Evolutionary conservation across 2,888 invertebrate species (phyloP), one percentile per base, ranked within the genome.

Genomic region (Apamea monoglypha): DNA sequence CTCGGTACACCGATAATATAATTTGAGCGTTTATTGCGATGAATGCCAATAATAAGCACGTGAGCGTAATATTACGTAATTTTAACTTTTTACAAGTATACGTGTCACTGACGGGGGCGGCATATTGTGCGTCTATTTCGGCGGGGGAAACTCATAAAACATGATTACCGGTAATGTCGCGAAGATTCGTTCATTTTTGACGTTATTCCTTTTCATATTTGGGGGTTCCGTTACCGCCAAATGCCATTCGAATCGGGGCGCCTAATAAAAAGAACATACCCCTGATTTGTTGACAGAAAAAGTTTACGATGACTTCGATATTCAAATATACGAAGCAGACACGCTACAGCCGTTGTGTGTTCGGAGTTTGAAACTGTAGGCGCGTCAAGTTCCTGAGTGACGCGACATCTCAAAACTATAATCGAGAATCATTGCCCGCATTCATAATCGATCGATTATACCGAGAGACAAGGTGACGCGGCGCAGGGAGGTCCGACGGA

Each of bases 401-500:
- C 89, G 92, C 86, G 91, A 88, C 90, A 87, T 88, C 86, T 84
- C 88, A 87, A 82, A 90, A 86, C 83, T 86, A 90, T 87, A 88
- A 89, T 90, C 87, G 91, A 90, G 89, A 90, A 87, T 90, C 90
- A 90, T 87, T 89, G 87, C 84, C 82, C 91, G 93, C 92, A 94
- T 95, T 93, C 91, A 93, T 94, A 94, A 94, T 95, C 95, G 93
- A 95, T 95, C 94, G 94, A 95, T 94, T 94, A 93, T 93, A 87
- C 91, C 89, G 83, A 87, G 92, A 92, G 92, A 92, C 92, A 91
- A 91, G 92, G 91, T 92, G 92, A 91, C 92, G 92, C 88, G 89
- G 86, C 88, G 83, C 92, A 89, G 93, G 95, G 96, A 95, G 95
- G 96, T 96, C 96, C 94, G 94, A 94, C 95, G 95, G 95, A 96